Evolutionary conservation across 2,113 vertebrate species (phyloP).

Genomic region (Lophotis ruficrista): DNA sequence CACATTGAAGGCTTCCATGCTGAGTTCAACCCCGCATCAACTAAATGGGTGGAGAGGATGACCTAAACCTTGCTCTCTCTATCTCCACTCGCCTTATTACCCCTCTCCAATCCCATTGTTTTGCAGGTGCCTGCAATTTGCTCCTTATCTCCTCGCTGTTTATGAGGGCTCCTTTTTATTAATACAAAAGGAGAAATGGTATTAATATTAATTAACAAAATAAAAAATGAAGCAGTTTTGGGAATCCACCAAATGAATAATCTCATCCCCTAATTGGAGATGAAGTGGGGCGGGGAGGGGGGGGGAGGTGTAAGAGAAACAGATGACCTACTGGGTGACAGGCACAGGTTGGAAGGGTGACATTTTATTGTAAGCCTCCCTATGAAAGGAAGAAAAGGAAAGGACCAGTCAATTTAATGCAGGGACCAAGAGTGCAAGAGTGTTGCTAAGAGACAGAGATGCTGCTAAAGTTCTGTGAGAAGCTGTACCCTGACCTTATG

Average conservation of each 20-base stretch:
- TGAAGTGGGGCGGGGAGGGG: slow-evolving; percentile 66
- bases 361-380: slow-evolving; percentile 95
- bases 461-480: slow-evolving; percentile 96
- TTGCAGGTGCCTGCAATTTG: slow-evolving; percentile 88
- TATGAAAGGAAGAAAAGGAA: slow-evolving; percentile 95
- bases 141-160: slow-evolving; percentile 81
- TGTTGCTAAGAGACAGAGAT: slow-evolving; percentile 99
- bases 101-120: slow-evolving; percentile 81
- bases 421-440: slow-evolving; percentile 88
- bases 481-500: slow-evolving; percentile 96
- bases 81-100: slow-evolving; percentile 74
- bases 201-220: slow-evolving; percentile 86
- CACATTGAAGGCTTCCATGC: slow-evolving; percentile 75
- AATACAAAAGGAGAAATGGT: slow-evolving; percentile 80
- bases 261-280: slow-evolving; percentile 84
- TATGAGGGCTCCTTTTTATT: slow-evolving; percentile 76
- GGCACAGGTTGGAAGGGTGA: slow-evolving; percentile 92
- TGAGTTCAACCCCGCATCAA: slow-evolving; percentile 72
- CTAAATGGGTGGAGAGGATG: slow-evolving; percentile 78
- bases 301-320: slow-evolving; percentile 73
- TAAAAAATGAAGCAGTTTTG: slow-evolving; percentile 77
- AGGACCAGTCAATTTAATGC: slow-evolving; percentile 93
- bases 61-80: slow-evolving; percentile 69
- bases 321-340: slow-evolving; percentile 90
- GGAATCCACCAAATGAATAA: slow-evolving; percentile 79